phyloP scores from a whole-genome alignment of 2,888 invertebrate genomes.

The Periphyllus acericola region DNA sequence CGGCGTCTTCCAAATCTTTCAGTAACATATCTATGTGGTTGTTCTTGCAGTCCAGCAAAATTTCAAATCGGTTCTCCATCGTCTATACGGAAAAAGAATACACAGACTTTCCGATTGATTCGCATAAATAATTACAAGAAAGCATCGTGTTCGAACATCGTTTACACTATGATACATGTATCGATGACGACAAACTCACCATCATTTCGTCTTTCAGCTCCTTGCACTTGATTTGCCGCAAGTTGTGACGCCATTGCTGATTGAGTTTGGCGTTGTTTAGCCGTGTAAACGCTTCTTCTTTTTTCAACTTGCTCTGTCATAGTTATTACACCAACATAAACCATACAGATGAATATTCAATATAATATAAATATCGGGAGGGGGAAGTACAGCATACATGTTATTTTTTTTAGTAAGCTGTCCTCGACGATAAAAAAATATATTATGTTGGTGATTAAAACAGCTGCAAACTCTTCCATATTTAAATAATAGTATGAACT shows the following conservation, averaged over 20 bases:
- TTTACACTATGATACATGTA: not conserved
- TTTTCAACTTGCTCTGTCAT: conserved; percentile 83
- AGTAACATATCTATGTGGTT: conserved; percentile 74
- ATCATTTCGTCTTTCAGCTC: conserved; percentile 78
- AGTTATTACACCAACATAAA: too few species aligned
- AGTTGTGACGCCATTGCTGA: conserved; percentile 83
- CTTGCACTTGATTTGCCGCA: conserved; percentile 80
- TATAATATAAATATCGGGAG: too few species aligned
- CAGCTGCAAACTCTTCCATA: too few species aligned
- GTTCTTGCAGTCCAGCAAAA: conserved; percentile 76
- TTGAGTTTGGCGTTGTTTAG: conserved; percentile 86
- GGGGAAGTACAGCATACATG: too few species aligned
- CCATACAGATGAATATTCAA: too few species aligned
- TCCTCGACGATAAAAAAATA: too few species aligned
- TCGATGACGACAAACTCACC: conserved; percentile 67
- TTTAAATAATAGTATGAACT: too few species aligned
- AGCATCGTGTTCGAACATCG: not conserved
- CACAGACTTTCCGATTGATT: not conserved
- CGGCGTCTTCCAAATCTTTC: conserved; percentile 76
- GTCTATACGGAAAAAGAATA: conserved; percentile 68
- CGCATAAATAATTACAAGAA: too few species aligned
- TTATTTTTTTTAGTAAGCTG: too few species aligned
- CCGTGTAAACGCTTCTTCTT: conserved; percentile 81
- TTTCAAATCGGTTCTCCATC: conserved; percentile 73
- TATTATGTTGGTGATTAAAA: too few species aligned